Evolutionary conservation across 2,113 vertebrate genomes (phyloP), one percentile per base, ranked within the genome.

Genomic region (Takifugu flavidus): DNA sequence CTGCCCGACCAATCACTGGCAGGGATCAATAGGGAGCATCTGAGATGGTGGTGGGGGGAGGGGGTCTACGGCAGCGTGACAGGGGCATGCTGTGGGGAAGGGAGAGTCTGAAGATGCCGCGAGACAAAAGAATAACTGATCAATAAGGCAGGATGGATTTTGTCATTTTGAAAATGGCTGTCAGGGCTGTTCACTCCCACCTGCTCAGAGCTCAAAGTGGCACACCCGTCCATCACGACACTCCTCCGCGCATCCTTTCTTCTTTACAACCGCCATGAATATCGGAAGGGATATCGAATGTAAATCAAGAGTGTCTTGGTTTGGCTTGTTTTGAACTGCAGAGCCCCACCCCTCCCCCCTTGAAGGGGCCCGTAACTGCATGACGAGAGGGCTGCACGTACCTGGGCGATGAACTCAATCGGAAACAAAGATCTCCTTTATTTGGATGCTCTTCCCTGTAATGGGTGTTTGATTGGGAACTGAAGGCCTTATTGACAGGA

Each of bases 1-100:
- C 84, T 74, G 83, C 88, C 85, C 92, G 79, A 93, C 91, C 88
- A 90, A 93, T 93, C 93, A 92, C 87, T 53, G 46, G 79, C 60
- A 71, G 76, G 90, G 92, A 95, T 95, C 95, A 88, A 92, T 93
- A 90, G 75, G 82, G 83, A 93, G 88, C 89, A 81, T 55, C 86
- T 89, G 80, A 83, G 25, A 70, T 75, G 26, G 43, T 28, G 26
- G 4, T n/a, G 71, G 78, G 68, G 82, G 56, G 53, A 14, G 43
- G 65, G 73, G 27, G 3, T 26, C 26, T 14, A 28, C 6, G 13
- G 51, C 13, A 8, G 12, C 80, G 87, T 84, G 72, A n/a, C 13
- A 47, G 77, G 79, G 56, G 80, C 59, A 82, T 76, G 87, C 85
- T 71, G 56, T 87, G 86, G 86, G 63, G 78, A 78, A 80, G 82